Base-by-base conservation (phyloP, 2,888 invertebrate species). In the Ormyrus pomaceus region DNA sequence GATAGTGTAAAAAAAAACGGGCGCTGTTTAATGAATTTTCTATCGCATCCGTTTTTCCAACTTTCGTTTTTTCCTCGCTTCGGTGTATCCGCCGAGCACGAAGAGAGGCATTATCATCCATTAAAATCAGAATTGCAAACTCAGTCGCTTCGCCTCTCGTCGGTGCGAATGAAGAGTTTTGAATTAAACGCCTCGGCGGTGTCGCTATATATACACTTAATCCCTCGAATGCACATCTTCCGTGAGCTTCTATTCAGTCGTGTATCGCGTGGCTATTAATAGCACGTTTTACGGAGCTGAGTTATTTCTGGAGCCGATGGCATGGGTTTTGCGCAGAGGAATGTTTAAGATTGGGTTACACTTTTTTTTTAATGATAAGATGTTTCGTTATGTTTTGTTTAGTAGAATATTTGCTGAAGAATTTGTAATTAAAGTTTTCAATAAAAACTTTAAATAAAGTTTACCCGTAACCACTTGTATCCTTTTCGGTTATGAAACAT, bases 81-180 rank as follows among this genome's bases (percentile, higher is more conserved):
- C 50, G 6, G 61, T 8, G 68, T 61, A 62, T 68, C 68, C 13
- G n/a, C 34, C 55, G 45, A 19, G 64, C 62, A 53, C 3, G 55
- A 34, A 19, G 19, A 45, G 34, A 9, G n/a, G 13, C 34, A 50
- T 64, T 71, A 77, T 77, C 77, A 58, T n/a, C 70, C 58, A 77
- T 77, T 77, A 70, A 77, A 77, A 77, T 70, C 77, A 77, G 55
- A 77, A 77, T 70, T 77, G 53, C 70, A 70, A 77, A 62, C n/a
- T 34, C 53, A 56, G n/a, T 9, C 56, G 64, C 48, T 66, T 34
- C 53, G 13, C 77, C 65, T 70, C 64, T 58, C 70, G 19, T 8
- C 48, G 7, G 6, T 10, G 59, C 34, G 11, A 61, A 6, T 68
- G 9, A 6, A 45, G 53, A 68, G 53, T 76, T 34, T 61, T 10